A percentile compares a stretch with the other conserved stretches of the same genome.
Evolutionary conservation across 2,113 vertebrate genomes (phyloP).

Genomic region (Protomyctophum bolini): DNA sequence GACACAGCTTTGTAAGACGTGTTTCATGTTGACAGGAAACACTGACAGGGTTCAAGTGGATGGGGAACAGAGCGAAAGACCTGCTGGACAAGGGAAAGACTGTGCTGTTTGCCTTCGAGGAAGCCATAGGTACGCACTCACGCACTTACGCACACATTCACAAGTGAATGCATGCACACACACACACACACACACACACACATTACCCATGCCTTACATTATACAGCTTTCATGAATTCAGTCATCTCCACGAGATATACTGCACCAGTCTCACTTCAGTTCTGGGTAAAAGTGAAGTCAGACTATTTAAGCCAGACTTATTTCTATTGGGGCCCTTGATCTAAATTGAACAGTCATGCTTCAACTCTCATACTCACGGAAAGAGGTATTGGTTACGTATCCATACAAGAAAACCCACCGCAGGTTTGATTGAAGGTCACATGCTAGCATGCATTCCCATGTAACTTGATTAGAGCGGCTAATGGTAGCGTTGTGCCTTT

Average conservation of each 20-base stretch:
- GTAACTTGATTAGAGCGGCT: conserved; percentile 47
- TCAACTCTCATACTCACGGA: too few relatives aligned
- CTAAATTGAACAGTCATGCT: not conserved
- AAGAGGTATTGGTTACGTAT: not conserved
- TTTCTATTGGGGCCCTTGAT: not conserved
- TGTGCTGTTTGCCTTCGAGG: conserved; percentile 97
- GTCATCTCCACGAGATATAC: too few relatives aligned
- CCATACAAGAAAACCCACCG: conserved; percentile 14
- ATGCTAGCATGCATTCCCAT: conserved; percentile 30
- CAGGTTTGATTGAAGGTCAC: conserved; percentile 4
- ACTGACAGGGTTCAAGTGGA: conserved; percentile 98
- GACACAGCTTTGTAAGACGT: not conserved
- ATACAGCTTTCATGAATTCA: too few relatives aligned
- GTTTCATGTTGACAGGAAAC: conserved; percentile 85
- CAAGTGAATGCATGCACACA: not conserved
- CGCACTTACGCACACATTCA: conserved; percentile 8
- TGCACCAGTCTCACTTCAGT: too few relatives aligned
- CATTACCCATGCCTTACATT: too few relatives aligned
- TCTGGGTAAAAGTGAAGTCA: too few relatives aligned
- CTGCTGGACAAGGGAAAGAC: conserved; percentile 90
- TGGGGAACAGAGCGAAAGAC: conserved; percentile 93
- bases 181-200: too few relatives aligned
- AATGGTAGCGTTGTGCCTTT: conserved; percentile 32
- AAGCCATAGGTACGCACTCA: conserved; percentile 89
- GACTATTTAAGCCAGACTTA: not conserved